phyloP scores from a whole-genome alignment of 2,113 vertebrate species.

The Catharus fuscescens region DNA sequence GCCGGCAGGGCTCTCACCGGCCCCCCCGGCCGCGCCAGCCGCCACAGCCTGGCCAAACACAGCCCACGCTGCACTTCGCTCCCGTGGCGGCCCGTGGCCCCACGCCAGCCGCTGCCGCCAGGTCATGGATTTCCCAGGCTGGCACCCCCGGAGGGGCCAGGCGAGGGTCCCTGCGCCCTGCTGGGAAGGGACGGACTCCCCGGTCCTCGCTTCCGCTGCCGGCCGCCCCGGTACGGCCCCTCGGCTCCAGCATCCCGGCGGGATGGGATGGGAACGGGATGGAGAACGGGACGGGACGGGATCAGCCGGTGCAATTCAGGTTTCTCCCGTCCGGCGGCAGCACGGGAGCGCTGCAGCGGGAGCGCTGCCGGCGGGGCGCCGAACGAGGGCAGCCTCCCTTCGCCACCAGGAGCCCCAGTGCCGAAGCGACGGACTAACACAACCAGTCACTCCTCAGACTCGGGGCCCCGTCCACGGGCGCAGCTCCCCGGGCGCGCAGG shows the following conservation, averaged over 20 bases:
- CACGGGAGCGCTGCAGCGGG: background rate
- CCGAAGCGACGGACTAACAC: background rate
- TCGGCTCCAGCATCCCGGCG: background rate
- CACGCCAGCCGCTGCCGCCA: background rate
- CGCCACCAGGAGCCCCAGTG: background rate
- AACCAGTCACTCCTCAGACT: background rate
- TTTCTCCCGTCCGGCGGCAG: constrained; percentile 53
- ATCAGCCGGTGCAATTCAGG: constrained; percentile 12
- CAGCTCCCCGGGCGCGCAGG: background rate
- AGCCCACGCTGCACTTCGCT: background rate
- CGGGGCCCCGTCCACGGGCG: background rate
- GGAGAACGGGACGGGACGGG: background rate
- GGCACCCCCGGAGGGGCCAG: background rate
- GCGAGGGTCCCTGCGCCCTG: background rate
- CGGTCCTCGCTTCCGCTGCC: background rate
- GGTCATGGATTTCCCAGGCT: constrained; percentile 55
- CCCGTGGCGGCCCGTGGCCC: background rate
- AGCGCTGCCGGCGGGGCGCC: constrained; percentile 22
- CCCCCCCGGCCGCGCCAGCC: background rate
- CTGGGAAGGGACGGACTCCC: background rate
- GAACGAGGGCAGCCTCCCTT: constrained; percentile 24
- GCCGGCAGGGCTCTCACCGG: background rate
- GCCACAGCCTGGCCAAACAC: background rate
- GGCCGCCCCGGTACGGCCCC: background rate
- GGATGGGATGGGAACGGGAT: background rate